Evolutionary conservation across 2,888 invertebrate genomes (phyloP), one percentile per base, ranked within the genome.

Genomic region (Eilema caniola): DNA sequence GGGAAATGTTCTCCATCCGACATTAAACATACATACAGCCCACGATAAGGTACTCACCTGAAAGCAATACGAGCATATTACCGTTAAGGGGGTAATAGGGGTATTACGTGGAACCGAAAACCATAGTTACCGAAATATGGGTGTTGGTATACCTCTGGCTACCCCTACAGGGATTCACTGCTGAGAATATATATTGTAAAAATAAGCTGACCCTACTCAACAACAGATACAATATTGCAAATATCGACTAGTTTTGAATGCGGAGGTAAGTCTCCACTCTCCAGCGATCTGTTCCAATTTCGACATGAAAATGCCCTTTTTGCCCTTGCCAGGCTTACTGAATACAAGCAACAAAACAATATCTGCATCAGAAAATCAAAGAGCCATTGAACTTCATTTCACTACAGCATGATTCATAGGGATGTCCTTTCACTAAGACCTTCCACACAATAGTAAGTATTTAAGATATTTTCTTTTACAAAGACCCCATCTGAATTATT

Each of bases 401-500:
- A 47, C 47, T 47, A 63, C 16, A 14, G 23, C 37, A 20, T n/a
- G 60, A 28, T 41, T 47, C 12, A 60, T 61, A 23, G 14, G 31
- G 37, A 37, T 33, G n/a, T 33, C 62, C 31, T 53, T 62, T 62
- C 41, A 57, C 10, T 10, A 68, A 61, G 61, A 65, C 37, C 53
- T 47, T 68, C 14, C 12, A 59, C 31, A 72, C 47, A 68, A 62
- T 67, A 68, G 64, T 65, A 28, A 64, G 63, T 28, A 71, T 67
- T 69, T 60, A 12, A 69, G 47, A 62, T 72, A 72, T 66, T 69
- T 66, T 64, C 57, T 66, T 66, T 69, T 25, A 33, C 20, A 66
- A 60, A 59, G 72, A 66, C 61, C 62, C 66, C 60, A 37, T 62
- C 70, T 75, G 75, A 77, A 77, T 75, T 74, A 83, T 82, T 80